Conservation (phyloP, 2,888 invertebrate genomes). For the Chrysolina haemoptera region DNA sequence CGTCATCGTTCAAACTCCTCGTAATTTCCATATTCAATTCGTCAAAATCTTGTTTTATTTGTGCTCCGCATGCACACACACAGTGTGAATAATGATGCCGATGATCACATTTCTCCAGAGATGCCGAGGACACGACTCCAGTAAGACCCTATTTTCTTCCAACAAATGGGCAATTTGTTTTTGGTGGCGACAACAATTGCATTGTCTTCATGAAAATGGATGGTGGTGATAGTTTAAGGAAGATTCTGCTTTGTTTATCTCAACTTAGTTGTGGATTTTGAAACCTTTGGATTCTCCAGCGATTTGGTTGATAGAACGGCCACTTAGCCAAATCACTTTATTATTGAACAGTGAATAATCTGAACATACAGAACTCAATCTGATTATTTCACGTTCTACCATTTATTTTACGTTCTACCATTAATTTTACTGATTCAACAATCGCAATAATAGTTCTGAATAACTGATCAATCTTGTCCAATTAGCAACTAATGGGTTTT, state of each 20-base stretch:
- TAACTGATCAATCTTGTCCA: no score
- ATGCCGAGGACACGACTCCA: neutral
- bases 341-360: no score
- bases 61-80: neutral
- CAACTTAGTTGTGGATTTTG: no score
- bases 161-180: conserved; percentile 8
- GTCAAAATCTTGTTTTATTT: neutral
- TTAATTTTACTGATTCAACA: no score
- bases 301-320: no score
- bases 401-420: no score
- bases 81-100: neutral
- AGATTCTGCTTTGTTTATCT: neutral
- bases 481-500: no score
- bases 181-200: neutral
- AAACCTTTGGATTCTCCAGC: no score
- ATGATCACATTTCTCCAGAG: neutral
- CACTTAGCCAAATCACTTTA: no score
- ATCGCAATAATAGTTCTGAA: no score
- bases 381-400: no score
- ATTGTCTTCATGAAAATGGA: neutral
- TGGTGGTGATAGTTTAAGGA: neutral
- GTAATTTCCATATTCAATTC: conserved; percentile 1
- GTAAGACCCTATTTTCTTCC: neutral
- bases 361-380: no score
- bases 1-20: neutral